phyloP scores from a whole-genome alignment of 2,888 invertebrate species.

The Julus scanicus region DNA sequence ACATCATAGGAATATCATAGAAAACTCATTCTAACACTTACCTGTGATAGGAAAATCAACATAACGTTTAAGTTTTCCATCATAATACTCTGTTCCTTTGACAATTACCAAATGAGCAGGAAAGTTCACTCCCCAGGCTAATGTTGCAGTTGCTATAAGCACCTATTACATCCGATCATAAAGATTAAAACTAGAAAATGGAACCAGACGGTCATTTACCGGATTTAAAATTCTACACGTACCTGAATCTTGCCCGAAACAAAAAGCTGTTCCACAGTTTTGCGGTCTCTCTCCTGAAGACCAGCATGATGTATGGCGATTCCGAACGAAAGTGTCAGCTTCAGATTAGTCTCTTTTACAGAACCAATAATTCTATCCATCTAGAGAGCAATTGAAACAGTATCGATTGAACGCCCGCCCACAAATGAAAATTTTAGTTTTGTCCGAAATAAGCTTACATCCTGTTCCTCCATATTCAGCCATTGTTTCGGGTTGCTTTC shows the following conservation, averaged over 20 bases:
- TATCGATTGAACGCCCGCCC: no score
- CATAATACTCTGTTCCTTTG: conserved; percentile 98
- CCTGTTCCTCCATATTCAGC: conserved; percentile 85
- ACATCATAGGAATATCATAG: no score
- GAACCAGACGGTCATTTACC: no score
- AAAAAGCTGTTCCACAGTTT: conserved; percentile 91
- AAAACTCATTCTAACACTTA: conserved; percentile 60
- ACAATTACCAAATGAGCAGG: conserved; percentile 98
- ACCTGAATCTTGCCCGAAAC: conserved; percentile 95
- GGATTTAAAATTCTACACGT: conserved; percentile 54
- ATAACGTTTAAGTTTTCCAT: conserved; percentile 95
- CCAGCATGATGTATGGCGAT: conserved; percentile 99
- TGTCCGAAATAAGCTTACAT: conserved; percentile 65
- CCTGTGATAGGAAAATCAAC: conserved; percentile 98
- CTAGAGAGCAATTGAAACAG: conserved; percentile 3
- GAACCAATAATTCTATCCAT: conserved; percentile 63
- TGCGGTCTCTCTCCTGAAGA: conserved; percentile 90
- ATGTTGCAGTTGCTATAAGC: conserved; percentile 93
- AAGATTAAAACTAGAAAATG: background rate
- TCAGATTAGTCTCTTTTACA: conserved; percentile 85
- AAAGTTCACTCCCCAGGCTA: conserved; percentile 99
- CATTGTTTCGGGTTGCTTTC: conserved; percentile 96
- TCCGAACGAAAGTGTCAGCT: conserved; percentile 93
- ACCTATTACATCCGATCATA: conserved; percentile 70
- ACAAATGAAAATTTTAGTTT: background rate